Percentiles rank a stretch among this genome's conserved stretches.
Conservation (phyloP, 2,888 invertebrate species). For the Chironomus tentans region DNA sequence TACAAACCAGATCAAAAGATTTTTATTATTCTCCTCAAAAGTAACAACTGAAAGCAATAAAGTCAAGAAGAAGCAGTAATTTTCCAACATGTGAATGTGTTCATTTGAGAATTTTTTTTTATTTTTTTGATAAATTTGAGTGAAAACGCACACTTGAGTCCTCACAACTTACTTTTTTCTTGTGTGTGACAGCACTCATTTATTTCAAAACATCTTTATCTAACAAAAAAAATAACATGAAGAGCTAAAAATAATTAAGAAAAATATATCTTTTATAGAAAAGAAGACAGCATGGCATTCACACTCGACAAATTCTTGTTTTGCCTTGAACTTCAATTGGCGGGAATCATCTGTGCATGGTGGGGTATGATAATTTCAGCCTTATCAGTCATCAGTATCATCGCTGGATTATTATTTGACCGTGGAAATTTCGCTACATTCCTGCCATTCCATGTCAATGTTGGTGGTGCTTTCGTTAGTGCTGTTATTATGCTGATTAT, state of each 20-base stretch:
- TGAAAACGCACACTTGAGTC: neutral
- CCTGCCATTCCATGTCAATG: neutral
- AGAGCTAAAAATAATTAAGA: neutral
- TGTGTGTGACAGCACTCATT: neutral
- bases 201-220: neutral
- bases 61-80: too few species aligned
- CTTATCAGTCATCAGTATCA: neutral
- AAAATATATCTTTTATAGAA: neutral
- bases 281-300: neutral
- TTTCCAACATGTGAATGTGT: too few species aligned
- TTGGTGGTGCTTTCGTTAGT: neutral
- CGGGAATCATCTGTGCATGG: conserved; percentile 11
- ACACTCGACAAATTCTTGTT: conserved; percentile 7
- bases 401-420: neutral
- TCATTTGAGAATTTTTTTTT: too few species aligned
- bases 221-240: neutral
- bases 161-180: neutral
- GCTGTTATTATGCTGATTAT: neutral
- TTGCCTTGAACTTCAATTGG: conserved; percentile 8
- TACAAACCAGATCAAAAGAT: too few species aligned
- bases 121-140: too few species aligned
- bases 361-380: conserved; percentile 17
- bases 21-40: too few species aligned
- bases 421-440: neutral
- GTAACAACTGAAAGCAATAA: too few species aligned